Base-by-base conservation (phyloP, 1,140 invertebrate genomes). In the Leptinotarsa texana region DNA sequence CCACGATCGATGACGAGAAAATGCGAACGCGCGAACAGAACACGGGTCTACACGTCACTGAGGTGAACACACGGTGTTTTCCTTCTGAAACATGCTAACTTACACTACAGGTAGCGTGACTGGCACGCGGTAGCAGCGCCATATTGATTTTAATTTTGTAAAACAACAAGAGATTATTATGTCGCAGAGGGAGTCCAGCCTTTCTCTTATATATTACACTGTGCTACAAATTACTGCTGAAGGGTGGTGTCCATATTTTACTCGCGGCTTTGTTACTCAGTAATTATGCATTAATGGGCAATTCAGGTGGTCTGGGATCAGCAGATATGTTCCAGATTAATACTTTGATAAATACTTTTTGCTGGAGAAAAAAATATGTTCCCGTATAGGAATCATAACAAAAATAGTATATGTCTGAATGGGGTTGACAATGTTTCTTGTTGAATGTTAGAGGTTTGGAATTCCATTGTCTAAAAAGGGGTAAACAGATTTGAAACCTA, bases 111-210 rank as follows among this genome's bases (percentile, higher is more conserved):
- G 75, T 77, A 82, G 77, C 78, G 78, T 80, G 77, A 78, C 81
- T 82, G 80, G 81, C 74, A 80, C 77, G 77, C 74, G 75, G 76
- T 69, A 74, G 77, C 74, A 74, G 83, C 83, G 83, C 82, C 83
- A 84, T 84, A 84, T 84, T 83, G 83, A 84, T 84, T 84, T 84
- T 84, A 83, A 84, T 69, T 79, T 80, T 74, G 65, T 69, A 74
- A 77, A 74, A 78, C 78, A 73, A 78, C 77, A 77, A 75, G 73
- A 77, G 77, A 80, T 76, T 78, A 79, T 72, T 73, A 76, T 80
- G 80, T 78, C 80, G 78, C 75, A 69, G 75, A 77, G 71, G 74
- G 71, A 73, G 74, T 71, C 76, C 63, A 11, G 73, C 71, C 73
- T 75, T 74, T 71, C 76, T 76, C 63, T 61, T 15, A 51, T 71